Percentiles rank a stretch among this genome's conserved stretches.
These are phyloP conservation scores for Drosophila quadrilineata DNA, from an alignment of 1,140 invertebrate species.

Conservation along the genomic window DNA sequence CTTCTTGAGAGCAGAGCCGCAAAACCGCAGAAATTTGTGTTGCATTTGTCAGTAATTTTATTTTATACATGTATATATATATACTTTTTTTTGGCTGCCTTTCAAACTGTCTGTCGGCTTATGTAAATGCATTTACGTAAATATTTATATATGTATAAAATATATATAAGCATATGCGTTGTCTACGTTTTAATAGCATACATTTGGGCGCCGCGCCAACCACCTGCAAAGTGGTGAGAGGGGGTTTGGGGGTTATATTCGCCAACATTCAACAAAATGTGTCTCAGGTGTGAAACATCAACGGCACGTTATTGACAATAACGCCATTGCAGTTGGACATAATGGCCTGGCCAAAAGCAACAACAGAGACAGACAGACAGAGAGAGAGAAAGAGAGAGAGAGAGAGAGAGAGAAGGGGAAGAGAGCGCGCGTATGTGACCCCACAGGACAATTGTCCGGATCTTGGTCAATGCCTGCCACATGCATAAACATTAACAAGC, in stretches of 20 bases:
- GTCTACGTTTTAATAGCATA: slow-evolving; percentile 56
- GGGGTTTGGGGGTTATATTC: not conserved
- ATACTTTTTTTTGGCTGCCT: too few species aligned
- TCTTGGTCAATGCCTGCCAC: slow-evolving; percentile 7
- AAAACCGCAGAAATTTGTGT: slow-evolving; percentile 67
- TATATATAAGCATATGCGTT: slow-evolving; percentile 9
- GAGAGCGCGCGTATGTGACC: too few species aligned
- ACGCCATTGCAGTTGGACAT: slow-evolving; percentile 75
- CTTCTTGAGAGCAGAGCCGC: slow-evolving; percentile 58
- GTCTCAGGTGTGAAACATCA: slow-evolving; percentile 76
- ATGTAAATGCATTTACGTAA: not conserved
- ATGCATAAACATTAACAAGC: slow-evolving; percentile 62
- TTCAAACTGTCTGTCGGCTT: not conserved
- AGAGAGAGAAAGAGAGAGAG: not conserved
- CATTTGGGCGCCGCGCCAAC: slow-evolving; percentile 66
- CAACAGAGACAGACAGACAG: not conserved
- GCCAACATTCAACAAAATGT: slow-evolving; percentile 31
- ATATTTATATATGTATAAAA: not conserved
- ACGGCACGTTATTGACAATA: slow-evolving; percentile 68
- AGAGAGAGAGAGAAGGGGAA: not conserved
- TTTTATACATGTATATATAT: slow-evolving; percentile 6
- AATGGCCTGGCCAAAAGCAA: slow-evolving; percentile 65
- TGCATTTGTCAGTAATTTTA: slow-evolving; percentile 55
- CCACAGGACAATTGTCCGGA: slow-evolving; percentile 63
- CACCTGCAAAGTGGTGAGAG: slow-evolving; percentile 38